These are phyloP conservation scores for Atta cephalotes DNA, from an alignment of 1,140 invertebrate genomes.

Conservation along the genomic window DNA sequence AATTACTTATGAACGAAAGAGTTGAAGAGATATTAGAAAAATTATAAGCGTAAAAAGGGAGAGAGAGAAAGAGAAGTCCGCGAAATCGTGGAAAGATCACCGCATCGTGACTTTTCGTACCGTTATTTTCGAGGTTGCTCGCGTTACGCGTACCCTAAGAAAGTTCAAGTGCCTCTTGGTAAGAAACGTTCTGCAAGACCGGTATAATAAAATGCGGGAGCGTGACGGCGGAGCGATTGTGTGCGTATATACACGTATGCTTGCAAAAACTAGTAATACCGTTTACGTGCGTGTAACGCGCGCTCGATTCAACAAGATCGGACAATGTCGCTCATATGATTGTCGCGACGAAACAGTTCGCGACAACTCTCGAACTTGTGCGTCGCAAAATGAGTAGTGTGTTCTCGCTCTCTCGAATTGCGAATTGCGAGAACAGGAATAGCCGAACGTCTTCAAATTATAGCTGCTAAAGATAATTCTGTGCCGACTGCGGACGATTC, in stretches of 20 bases:
- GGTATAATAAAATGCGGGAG: slow-evolving; percentile 68
- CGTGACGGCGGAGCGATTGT: background rate
- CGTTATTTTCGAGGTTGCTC: slow-evolving; percentile 41
- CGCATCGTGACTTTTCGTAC: slow-evolving; percentile 23
- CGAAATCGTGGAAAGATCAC: background rate
- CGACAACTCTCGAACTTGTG: background rate
- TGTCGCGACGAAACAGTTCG: background rate
- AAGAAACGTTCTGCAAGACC: slow-evolving; percentile 58
- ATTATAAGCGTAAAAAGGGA: background rate
- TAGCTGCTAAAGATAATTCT: background rate
- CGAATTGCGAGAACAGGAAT: background rate
- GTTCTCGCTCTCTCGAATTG: background rate
- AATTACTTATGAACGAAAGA: no score
- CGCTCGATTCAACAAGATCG: slow-evolving; percentile 19
- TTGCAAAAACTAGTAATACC: slow-evolving; percentile 45
- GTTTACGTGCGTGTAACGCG: slow-evolving; percentile 31
- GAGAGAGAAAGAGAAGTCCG: background rate
- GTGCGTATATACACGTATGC: background rate
- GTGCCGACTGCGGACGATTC: background rate
- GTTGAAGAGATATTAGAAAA: no score
- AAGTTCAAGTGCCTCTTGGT: slow-evolving; percentile 61
- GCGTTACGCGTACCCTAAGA: slow-evolving; percentile 31
- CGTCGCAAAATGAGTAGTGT: background rate
- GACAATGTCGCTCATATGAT: slow-evolving; percentile 31
- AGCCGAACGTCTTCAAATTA: background rate